Conservation (phyloP, 2,797 vertebrate genomes). For the Peromyscus melanophrys region DNA sequence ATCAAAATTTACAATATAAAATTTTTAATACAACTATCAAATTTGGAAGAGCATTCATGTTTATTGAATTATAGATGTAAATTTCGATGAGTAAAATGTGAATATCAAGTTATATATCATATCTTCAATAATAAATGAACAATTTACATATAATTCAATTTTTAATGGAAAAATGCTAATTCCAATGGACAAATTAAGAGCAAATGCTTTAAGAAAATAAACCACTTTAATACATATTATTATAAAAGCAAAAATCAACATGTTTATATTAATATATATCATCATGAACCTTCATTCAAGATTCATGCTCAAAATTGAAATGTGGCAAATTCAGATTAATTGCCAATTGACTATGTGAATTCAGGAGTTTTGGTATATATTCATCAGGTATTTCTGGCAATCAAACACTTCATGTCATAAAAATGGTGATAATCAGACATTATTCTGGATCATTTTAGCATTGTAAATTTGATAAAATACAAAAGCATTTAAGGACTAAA, state of each 20-base stretch:
- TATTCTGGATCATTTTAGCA: neutral
- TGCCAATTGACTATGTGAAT: neutral
- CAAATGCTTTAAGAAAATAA: neutral
- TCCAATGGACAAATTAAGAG: neutral
- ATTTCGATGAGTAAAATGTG: neutral
- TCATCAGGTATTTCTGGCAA: neutral
- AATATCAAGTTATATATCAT: neutral
- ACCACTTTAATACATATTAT: neutral
- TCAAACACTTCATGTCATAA: neutral
- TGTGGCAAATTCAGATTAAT: neutral
- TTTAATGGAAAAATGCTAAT: neutral
- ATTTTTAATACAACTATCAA: neutral
- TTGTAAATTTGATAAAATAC: neutral
- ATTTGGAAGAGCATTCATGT: neutral
- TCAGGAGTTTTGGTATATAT: neutral
- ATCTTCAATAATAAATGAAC: neutral
- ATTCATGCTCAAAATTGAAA: neutral
- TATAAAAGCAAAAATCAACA: neutral
- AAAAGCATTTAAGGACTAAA: neutral
- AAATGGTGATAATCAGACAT: neutral
- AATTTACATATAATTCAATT: neutral
- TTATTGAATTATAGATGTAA: neutral
- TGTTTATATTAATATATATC: neutral
- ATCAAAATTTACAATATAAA: neutral
- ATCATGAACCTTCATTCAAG: neutral